Evolutionary conservation across 2,888 invertebrate species (phyloP), one percentile per base, ranked within the genome.

Genomic region (Machimus rusticus): DNA sequence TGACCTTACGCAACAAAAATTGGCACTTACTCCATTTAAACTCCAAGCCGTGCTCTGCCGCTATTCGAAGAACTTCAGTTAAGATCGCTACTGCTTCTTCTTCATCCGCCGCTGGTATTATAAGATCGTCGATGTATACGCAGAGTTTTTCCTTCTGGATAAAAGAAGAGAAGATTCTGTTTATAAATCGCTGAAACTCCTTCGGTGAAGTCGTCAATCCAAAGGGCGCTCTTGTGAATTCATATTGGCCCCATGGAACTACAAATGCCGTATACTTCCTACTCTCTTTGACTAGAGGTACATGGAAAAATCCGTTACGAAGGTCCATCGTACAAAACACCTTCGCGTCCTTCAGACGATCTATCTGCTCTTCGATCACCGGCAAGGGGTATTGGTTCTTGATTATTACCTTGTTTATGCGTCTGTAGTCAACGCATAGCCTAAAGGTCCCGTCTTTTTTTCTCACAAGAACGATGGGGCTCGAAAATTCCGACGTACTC

Each of bases 151-250:
- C 14, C n/a, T 16, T 0, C 78, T 31, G 55, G 3, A 77, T 77
- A 1, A 37, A 37, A 3, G 16, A 1, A 3, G 16, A 37, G 9
- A 77, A 77, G 1, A 77, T 16, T 31, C 5, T 78, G 39, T 84
- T 87, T 34, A 91, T 90, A 34, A 90, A 84, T n/a, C 90, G 46
- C 86, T 91, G 91, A 88, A 91, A 91, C 23, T 89, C 89, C 1
- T 88, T 88, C 4, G 90, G 90, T 0, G 91, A 90, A 85, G 91
- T 91, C 0, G 88, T 46, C 5, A 91, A 87, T 1, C 91, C 91
- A 86, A 91, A 92, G 0, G 91, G 90, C 90, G 91, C 90, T 0
- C 89, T 34, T 0, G 88, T 74, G 84, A 90, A 91, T 88, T 91
- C 90, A 74, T 89, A 92, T 3, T 90, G 89, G 2, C 81, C 81